Evolutionary conservation across 2,888 invertebrate genomes (phyloP), one percentile per base, ranked within the genome.

Genomic region (Adela reaumurella): DNA sequence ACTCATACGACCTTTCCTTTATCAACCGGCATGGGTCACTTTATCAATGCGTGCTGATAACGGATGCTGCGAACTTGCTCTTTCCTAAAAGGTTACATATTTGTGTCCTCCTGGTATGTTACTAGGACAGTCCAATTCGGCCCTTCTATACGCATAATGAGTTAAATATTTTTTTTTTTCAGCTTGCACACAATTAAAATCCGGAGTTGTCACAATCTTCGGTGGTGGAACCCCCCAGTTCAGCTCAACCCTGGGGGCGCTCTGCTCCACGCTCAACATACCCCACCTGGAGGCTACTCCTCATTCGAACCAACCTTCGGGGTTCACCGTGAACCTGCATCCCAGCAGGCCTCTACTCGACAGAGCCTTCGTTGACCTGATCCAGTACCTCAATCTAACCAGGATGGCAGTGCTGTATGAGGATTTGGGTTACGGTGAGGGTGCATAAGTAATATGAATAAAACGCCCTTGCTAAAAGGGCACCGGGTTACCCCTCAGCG

Each of bases 381-480:
- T 96, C 67, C 79, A 85, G 10, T 92, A 92, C 65, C 83, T 95
- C 52, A 93, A 94, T 65, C 97, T 97, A 97, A 92, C 92, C 2
- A 87, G 89, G 63, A 92, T 96, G 61, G 95, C 94, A 0, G 89
- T 97, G 49, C 86, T 97, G 44, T 97, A 96, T 62, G 96, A 97
- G 63, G 93, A 96, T 60, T 74, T 70, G 51, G 94, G 94, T 59
- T 87, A 88, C 63, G 92, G 93, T 92, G 62, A 81, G 83, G 24
- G n/a, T n/a, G n/a, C n/a, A n/a, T n/a, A n/a, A n/a, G n/a, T n/a
- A n/a, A n/a, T n/a, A n/a, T n/a, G n/a, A n/a, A n/a, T n/a, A n/a
- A n/a, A n/a, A n/a, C n/a, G n/a, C n/a, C n/a, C n/a, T n/a, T n/a
- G n/a, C n/a, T n/a, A n/a, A n/a, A n/a, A n/a, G n/a, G n/a, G n/a